Evolutionary conservation across 2,113 vertebrate genomes (phyloP).

Genomic region (Butorides virescens): DNA sequence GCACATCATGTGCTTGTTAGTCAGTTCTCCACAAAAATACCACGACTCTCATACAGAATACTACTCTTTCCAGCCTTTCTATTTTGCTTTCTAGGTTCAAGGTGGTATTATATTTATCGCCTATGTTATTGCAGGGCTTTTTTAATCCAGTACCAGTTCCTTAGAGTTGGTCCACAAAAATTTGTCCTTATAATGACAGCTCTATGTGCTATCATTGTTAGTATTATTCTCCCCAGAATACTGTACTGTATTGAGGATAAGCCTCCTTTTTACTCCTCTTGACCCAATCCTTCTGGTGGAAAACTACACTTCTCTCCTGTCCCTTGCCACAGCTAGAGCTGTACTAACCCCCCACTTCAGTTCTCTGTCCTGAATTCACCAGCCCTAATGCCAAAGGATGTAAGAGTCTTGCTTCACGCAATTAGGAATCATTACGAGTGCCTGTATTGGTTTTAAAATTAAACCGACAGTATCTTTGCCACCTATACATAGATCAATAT

Average conservation of each 20-base stretch:
- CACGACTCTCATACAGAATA: background rate
- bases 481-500: background rate
- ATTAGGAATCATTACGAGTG: background rate
- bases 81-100: background rate
- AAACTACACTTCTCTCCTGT: background rate
- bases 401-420: background rate
- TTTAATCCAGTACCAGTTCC: background rate
- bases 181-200: background rate
- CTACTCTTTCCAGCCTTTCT: background rate
- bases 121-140: background rate
- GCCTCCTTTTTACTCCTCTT: background rate
- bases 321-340: background rate
- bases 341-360: background rate
- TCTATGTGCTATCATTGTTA: background rate
- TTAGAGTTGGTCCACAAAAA: background rate
- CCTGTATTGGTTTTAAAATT: background rate
- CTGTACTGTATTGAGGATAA: background rate
- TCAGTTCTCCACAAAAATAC: conserved; percentile 6
- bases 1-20: conserved; percentile 22
- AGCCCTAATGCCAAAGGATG: background rate
- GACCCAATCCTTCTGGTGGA: background rate
- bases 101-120: background rate
- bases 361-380: background rate
- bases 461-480: background rate
- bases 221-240: background rate